phyloP scores from a whole-genome alignment of 2,113 vertebrate genomes.

The Ciconia stormi region DNA sequence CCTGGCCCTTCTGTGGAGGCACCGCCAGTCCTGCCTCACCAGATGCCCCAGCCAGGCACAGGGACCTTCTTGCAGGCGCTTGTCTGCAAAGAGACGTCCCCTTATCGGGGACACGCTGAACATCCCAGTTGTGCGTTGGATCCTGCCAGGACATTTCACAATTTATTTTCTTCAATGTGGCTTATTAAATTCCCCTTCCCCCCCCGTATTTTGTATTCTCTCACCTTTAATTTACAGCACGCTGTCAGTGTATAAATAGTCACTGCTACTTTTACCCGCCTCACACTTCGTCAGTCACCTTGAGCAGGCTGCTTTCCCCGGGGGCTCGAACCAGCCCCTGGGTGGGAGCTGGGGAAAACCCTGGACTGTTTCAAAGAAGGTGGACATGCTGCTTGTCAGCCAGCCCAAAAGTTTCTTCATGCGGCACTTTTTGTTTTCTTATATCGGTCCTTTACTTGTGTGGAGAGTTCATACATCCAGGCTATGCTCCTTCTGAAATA shows the following conservation, averaged over 20 bases:
- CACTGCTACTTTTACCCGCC: not conserved
- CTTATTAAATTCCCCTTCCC: not conserved
- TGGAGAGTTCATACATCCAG: not conserved
- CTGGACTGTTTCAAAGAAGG: not conserved
- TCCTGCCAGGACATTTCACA: not conserved
- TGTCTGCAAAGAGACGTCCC: not conserved
- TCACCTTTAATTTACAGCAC: not conserved
- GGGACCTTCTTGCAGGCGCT: not conserved
- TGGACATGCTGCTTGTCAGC: not conserved
- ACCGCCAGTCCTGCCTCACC: not conserved
- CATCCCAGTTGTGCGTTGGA: fast-evolving
- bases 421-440: not conserved
- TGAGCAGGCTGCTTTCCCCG: not conserved
- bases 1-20: not conserved
- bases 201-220: not conserved
- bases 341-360: not conserved
- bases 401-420: not conserved
- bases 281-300: not conserved
- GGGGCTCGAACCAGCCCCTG: not conserved
- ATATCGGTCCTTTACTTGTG: not conserved
- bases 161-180: not conserved
- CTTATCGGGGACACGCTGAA: fast-evolving
- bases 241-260: not conserved
- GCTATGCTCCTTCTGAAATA: not conserved
- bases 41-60: not conserved